Percentiles rank a stretch among this genome's conserved stretches.
These are phyloP conservation scores for Pteruthius melanotis DNA, from an alignment of 2,113 vertebrate genomes.

Conservation along the genomic window DNA sequence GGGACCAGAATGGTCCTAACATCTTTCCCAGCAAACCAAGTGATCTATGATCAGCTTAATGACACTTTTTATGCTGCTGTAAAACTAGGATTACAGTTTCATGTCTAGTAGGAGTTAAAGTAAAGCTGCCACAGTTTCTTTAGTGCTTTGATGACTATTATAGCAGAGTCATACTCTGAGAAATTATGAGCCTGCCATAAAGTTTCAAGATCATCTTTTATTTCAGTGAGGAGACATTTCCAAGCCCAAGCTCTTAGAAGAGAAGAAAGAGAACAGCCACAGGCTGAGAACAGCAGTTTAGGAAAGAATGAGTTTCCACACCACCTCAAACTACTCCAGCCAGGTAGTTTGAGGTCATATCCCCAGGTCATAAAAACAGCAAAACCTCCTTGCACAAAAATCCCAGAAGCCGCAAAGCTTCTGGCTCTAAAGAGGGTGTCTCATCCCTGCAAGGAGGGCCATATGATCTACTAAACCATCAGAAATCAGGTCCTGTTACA, in stretches of 20 bases:
- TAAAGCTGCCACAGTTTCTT: not conserved
- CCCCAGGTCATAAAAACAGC: not conserved
- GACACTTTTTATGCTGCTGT: not conserved
- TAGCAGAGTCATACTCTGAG: not conserved
- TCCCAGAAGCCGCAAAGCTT: not conserved
- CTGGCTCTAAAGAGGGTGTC: not conserved
- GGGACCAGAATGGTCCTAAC: not conserved
- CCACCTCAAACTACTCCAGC: not conserved
- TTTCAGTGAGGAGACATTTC: not conserved
- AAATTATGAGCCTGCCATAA: not conserved
- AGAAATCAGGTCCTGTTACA: not conserved
- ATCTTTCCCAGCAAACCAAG: not conserved
- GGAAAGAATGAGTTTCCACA: not conserved
- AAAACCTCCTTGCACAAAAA: not conserved
- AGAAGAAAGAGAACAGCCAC: not conserved
- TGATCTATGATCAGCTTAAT: slow-evolving; percentile 5
- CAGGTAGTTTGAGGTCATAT: too few relatives aligned
- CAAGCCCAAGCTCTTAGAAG: not conserved
- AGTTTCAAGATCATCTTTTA: not conserved
- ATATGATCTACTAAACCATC: not conserved
- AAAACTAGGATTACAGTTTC: not conserved
- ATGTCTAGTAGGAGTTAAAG: not conserved
- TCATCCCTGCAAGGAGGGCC: not conserved
- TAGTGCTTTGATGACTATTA: not conserved
- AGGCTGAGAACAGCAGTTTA: not conserved